phyloP scores from a whole-genome alignment of 2,888 invertebrate species.

The Chrysolina haemoptera region DNA sequence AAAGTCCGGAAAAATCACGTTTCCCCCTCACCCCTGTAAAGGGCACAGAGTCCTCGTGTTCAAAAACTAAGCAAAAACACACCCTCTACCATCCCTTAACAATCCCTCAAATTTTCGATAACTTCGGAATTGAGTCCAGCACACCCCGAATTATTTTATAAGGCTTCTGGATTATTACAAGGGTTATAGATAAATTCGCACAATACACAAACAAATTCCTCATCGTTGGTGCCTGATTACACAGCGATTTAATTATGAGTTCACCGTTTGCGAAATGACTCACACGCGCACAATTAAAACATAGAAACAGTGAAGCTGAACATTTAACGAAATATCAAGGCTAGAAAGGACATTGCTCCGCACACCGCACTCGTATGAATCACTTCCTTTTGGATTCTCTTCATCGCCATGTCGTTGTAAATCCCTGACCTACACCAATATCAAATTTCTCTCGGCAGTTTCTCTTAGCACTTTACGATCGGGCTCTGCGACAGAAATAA shows the following conservation, averaged over 20 bases:
- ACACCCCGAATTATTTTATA: no score
- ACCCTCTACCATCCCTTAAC: no score
- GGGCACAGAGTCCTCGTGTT: no score
- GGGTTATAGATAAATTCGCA: no score
- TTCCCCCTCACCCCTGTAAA: no score
- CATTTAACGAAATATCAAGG: conserved; percentile 55
- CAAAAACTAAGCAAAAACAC: no score
- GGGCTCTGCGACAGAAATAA: conserved; percentile 59
- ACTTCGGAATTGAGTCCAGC: no score
- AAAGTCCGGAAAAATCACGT: no score
- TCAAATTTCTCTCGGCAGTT: conserved; percentile 57
- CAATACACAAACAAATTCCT: no score
- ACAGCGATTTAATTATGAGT: neutral
- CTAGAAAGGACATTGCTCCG: conserved; percentile 56
- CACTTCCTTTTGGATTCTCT: conserved; percentile 60
- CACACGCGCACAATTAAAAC: conserved; percentile 7
- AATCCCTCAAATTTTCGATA: no score
- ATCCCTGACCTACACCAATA: conserved; percentile 62
- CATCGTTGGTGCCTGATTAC: neutral
- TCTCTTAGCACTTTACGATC: conserved; percentile 37
- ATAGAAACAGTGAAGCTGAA: conserved; percentile 7
- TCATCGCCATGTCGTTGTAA: conserved; percentile 51
- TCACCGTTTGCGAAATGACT: neutral
- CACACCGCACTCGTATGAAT: conserved; percentile 54
- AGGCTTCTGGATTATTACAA: no score